A percentile compares a stretch with the other conserved stretches of the same genome.
Conservation (phyloP, 2,888 invertebrate species). For the Diaphora mendica region DNA sequence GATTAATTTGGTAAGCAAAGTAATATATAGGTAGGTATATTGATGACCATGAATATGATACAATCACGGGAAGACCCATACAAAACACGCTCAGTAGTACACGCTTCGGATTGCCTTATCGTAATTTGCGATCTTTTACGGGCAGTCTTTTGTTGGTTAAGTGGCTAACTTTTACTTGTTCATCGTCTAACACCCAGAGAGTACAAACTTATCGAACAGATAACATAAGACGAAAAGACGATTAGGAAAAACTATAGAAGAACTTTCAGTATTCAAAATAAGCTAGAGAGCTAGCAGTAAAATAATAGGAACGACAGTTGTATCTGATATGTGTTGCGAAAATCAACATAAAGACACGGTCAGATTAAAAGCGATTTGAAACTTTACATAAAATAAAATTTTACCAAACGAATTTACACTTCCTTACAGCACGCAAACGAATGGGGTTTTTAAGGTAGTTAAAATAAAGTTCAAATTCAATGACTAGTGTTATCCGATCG, state of each 20-base stretch:
- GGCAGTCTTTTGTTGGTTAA: not conserved
- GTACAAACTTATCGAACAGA: not conserved
- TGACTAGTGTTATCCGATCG: not conserved
- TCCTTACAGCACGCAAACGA: not conserved
- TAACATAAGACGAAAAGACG: not conserved
- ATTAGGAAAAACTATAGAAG: not conserved
- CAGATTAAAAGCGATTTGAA: not conserved
- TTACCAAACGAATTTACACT: not conserved
- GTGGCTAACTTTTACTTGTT: not conserved
- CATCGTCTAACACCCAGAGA: not conserved
- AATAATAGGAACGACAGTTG: conserved; percentile 51
- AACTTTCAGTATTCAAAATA: not conserved
- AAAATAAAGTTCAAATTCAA: not conserved
- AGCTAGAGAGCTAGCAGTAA: conserved; percentile 41
- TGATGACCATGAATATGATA: not conserved
- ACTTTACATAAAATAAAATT: not conserved
- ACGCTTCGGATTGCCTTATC: not conserved
- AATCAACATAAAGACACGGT: conserved; percentile 12
- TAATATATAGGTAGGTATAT: too few species aligned
- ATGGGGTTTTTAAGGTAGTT: not conserved
- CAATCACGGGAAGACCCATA: not conserved
- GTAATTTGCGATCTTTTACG: not conserved
- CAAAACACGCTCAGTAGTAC: not conserved
- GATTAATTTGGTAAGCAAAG: not conserved
- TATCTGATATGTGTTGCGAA: conserved; percentile 35